These are phyloP conservation scores for Drosophila cardini DNA, from an alignment of 1,140 invertebrate species.

Conservation along the genomic window DNA sequence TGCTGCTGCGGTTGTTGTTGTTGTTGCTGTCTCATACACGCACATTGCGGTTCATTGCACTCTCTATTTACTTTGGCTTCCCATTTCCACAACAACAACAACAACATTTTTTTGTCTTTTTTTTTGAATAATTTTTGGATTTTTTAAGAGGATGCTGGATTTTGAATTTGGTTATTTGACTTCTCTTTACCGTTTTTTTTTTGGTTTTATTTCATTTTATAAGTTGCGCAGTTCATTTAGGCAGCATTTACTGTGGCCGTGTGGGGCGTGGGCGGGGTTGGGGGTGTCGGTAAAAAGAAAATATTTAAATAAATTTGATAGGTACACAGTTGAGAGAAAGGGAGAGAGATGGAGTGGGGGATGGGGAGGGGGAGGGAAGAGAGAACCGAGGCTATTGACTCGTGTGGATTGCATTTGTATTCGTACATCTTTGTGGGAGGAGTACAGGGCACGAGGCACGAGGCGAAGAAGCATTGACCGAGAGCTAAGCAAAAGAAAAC, in stretches of 20 bases:
- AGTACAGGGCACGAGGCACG: constrained; percentile 3
- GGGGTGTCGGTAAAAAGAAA: constrained; percentile 41
- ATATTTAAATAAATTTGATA: constrained; percentile 79
- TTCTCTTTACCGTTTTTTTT: background rate
- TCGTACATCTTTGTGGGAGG: constrained; percentile 55
- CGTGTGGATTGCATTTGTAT: constrained; percentile 30
- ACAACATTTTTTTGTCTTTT: constrained; percentile 55
- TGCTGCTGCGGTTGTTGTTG: background rate
- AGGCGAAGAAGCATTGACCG: constrained; percentile 67
- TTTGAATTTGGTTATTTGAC: constrained; percentile 18
- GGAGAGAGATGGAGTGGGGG: background rate
- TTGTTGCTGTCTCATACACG: constrained; percentile 59
- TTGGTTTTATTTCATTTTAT: background rate
- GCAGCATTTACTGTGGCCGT: background rate
- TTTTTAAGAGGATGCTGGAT: constrained; percentile 34
- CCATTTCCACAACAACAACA: constrained; percentile 43
- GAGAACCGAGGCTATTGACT: constrained; percentile 74
- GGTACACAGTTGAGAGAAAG: constrained; percentile 36
- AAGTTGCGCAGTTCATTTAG: constrained; percentile 28
- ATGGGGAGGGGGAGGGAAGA: background rate
- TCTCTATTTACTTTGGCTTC: constrained; percentile 74
- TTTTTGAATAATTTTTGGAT: constrained; percentile 43
- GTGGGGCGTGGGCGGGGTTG: background rate
- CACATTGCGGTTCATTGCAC: constrained; percentile 75
- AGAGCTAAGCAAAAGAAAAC: constrained; percentile 62